Conservation (phyloP, 2,113 vertebrate genomes). For the Typhlomys cinereus region DNA sequence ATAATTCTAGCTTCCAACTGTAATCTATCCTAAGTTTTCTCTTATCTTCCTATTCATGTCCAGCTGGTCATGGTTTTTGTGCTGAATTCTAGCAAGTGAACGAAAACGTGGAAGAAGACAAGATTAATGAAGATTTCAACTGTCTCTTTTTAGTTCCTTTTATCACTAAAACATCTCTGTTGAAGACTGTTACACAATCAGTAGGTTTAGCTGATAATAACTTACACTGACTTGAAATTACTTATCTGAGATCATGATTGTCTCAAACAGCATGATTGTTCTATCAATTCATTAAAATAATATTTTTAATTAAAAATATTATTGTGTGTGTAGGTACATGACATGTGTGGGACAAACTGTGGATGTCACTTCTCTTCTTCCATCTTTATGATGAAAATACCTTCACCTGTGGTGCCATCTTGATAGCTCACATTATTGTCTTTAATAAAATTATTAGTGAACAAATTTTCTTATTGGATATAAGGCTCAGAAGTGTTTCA, state of each 20-base stretch:
- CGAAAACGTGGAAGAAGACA: not conserved
- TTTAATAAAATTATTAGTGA: slow-evolving; percentile 6
- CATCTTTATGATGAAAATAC: no score
- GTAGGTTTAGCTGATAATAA: not conserved
- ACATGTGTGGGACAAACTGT: no score
- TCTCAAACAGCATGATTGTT: slow-evolving; percentile 23
- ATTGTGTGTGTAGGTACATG: no score
- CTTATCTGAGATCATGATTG: not conserved
- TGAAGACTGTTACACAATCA: slow-evolving; percentile 3
- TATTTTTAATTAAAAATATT: not conserved
- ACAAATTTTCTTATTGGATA: not conserved
- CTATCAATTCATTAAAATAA: not conserved
- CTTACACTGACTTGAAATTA: slow-evolving; percentile 16
- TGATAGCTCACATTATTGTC: no score
- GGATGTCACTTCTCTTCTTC: no score
- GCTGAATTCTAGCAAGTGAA: not conserved
- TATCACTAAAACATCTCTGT: not conserved
- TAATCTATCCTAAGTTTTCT: not conserved
- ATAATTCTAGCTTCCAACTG: not conserved
- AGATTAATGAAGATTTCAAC: not conserved
- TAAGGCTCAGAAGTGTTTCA: slow-evolving; percentile 51
- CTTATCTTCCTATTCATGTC: slow-evolving; percentile 6
- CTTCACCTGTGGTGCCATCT: no score
- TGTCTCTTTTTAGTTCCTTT: not conserved
- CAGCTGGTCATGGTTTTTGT: not conserved